Conservation (phyloP, 2,888 invertebrate genomes). For the Zootermopsis nevadensis region DNA sequence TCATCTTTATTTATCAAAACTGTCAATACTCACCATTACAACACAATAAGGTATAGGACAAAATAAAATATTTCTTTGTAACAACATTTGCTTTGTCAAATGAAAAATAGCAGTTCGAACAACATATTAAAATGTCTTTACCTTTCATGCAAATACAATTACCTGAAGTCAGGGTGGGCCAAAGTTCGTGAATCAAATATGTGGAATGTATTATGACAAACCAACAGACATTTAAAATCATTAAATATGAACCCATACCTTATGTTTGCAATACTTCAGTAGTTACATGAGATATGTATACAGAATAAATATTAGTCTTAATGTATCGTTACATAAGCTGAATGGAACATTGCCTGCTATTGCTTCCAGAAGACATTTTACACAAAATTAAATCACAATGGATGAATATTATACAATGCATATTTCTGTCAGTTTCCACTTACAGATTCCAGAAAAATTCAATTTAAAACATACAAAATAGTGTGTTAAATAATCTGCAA, state of each 20-base stretch:
- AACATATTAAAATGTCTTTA: neutral
- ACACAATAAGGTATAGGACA: neutral
- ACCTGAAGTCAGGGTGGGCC: neutral
- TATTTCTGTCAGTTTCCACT: neutral
- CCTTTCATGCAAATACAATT: slow-evolving; percentile 3
- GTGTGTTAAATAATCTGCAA: neutral
- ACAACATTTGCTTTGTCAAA: neutral
- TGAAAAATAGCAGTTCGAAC: neutral
- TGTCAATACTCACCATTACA: neutral
- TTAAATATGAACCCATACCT: neutral
- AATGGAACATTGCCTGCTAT: neutral
- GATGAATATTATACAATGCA: neutral
- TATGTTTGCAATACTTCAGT: neutral
- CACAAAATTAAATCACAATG: neutral
- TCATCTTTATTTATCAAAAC: slow-evolving; percentile 2
- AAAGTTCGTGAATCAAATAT: neutral
- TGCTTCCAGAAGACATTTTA: neutral
- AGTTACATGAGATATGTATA: neutral
- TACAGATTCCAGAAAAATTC: neutral
- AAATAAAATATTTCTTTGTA: neutral
- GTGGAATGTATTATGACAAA: neutral
- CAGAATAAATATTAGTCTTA: neutral
- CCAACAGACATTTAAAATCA: neutral
- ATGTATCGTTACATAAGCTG: neutral
- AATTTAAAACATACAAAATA: neutral